Conservation (phyloP, 2,888 invertebrate species). For the Homarus gammarus region DNA sequence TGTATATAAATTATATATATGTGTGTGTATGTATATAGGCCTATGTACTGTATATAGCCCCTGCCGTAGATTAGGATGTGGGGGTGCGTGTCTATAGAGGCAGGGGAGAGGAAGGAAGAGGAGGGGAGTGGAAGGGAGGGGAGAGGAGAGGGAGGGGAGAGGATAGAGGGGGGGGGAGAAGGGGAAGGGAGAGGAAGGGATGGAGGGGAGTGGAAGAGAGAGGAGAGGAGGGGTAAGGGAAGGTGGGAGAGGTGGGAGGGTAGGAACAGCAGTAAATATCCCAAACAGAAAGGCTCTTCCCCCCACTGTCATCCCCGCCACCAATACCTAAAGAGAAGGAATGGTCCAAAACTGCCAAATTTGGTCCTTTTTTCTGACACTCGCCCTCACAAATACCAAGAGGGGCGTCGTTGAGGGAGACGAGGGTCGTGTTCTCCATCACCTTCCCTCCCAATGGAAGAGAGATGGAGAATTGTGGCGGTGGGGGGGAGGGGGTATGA, state of each 20-base stretch:
- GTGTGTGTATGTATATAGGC: too few relatives aligned
- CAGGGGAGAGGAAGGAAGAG: neutral
- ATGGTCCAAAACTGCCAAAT: neutral
- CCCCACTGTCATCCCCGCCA: slow-evolving; percentile 1
- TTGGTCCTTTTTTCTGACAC: slow-evolving; percentile 6
- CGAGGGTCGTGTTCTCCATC: slow-evolving; percentile 5
- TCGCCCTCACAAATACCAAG: slow-evolving; percentile 5
- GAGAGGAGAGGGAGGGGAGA: neutral
- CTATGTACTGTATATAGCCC: too few relatives aligned
- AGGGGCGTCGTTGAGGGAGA: neutral
- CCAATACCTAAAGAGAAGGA: slow-evolving; percentile 12
- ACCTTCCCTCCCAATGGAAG: neutral
- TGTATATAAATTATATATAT: too few relatives aligned
- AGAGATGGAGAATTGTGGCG: neutral
- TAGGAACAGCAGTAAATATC: neutral
- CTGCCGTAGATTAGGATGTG: too few relatives aligned
- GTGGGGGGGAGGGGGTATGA: neutral
- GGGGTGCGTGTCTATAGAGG: too few relatives aligned
- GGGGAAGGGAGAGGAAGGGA: neutral
- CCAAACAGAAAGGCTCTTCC: neutral
- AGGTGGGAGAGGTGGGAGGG: neutral
- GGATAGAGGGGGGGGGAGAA: too few relatives aligned
- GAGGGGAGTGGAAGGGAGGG: neutral
- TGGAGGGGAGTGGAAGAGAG: neutral
- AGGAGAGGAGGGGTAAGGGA: neutral